Conservation (phyloP, 2,888 invertebrate genomes). For the Agrochola litura region DNA sequence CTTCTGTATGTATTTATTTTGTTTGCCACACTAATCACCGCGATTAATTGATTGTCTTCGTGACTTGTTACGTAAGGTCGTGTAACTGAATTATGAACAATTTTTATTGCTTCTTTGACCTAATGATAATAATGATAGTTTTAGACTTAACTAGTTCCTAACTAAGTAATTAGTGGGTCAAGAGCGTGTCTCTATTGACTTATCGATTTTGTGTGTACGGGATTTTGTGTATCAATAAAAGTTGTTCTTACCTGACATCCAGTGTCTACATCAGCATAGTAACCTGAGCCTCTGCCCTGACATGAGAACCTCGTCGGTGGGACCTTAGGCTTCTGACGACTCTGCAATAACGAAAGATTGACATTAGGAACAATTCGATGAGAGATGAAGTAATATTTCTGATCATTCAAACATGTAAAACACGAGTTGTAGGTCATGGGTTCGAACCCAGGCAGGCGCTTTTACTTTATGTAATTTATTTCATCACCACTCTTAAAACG, state of each 20-base stretch:
- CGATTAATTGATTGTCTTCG: slow-evolving; percentile 41
- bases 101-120: slow-evolving; percentile 39
- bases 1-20: background rate
- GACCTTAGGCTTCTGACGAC: slow-evolving; percentile 68
- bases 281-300: slow-evolving; percentile 92
- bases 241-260: slow-evolving; percentile 92
- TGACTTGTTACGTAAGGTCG: slow-evolving; percentile 30
- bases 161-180: slow-evolving; percentile 17
- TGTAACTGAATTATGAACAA: slow-evolving; percentile 14
- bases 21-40: slow-evolving; percentile 14
- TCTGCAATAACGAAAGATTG: slow-evolving; percentile 71
- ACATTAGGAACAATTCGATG: slow-evolving; percentile 15
- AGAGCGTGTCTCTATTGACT: slow-evolving; percentile 1
- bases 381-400: background rate
- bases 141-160: slow-evolving; percentile 4
- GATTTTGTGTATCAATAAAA: background rate
- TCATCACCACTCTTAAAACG: no score
- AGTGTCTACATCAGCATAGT: slow-evolving; percentile 94
- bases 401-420: background rate
- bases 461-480: no score
- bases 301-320: slow-evolving; percentile 92
- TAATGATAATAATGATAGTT: slow-evolving; percentile 34
- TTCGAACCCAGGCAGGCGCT: no score
- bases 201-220: background rate
- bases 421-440: no score